Conservation (phyloP, 2,888 invertebrate genomes). For the Parnassius smintheus region DNA sequence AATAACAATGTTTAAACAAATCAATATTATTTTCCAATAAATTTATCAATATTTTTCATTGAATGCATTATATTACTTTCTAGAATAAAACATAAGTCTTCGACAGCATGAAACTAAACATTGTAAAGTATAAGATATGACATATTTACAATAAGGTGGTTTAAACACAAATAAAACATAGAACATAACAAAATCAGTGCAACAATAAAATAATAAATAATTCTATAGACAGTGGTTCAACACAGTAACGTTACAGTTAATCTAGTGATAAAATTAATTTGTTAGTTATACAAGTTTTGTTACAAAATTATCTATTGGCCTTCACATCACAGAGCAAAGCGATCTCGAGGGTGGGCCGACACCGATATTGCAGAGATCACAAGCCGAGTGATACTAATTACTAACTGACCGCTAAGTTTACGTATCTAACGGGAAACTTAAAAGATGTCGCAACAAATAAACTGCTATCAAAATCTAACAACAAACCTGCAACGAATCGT, state of each 20-base stretch:
- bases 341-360: constrained; percentile 55
- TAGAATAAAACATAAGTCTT: constrained; percentile 73
- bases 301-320: constrained; percentile 79
- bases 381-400: constrained; percentile 12
- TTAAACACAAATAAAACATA: constrained; percentile 76
- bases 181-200: constrained; percentile 77
- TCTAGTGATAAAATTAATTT: constrained; percentile 67
- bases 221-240: constrained; percentile 71
- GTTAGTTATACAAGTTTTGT: constrained; percentile 74
- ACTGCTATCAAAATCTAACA: constrained; percentile 25
- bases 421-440: background rate
- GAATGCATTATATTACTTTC: constrained; percentile 67
- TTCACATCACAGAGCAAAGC: constrained; percentile 78
- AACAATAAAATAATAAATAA: constrained; percentile 80
- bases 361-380: constrained; percentile 28
- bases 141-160: constrained; percentile 76
- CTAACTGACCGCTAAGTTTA: constrained; percentile 1
- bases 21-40: constrained; percentile 80
- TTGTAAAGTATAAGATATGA: constrained; percentile 64
- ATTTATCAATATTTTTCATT: constrained; percentile 79
- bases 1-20: constrained; percentile 72
- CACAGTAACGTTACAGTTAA: constrained; percentile 74
- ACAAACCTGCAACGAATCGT: constrained; percentile 24
- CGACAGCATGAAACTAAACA: constrained; percentile 69
- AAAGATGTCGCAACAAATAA: constrained; percentile 14